Evolutionary conservation across 1,140 invertebrate genomes (phyloP).

Genomic region (Harpegnathos saltator): DNA sequence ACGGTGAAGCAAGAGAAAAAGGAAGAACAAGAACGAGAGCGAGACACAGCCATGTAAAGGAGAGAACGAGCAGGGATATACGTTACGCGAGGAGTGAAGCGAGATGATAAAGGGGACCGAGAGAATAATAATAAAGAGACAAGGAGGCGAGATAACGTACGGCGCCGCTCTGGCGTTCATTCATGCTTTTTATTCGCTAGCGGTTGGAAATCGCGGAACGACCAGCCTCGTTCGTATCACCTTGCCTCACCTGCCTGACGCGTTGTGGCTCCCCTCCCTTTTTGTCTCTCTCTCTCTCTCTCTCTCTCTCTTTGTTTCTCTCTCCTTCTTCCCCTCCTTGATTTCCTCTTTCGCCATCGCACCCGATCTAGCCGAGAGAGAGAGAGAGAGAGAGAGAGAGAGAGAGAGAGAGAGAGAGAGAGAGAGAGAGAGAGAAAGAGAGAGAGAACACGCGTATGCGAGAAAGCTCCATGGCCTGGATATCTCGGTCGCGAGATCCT

Average conservation of each 20-base stretch:
- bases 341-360: neutral
- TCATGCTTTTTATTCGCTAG: conserved; percentile 80
- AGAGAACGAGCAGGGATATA: conserved; percentile 48
- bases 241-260: conserved; percentile 59
- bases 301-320: neutral
- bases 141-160: conserved; percentile 75
- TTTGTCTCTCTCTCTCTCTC: conserved; percentile 9
- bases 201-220: conserved; percentile 46
- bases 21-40: conserved; percentile 32
- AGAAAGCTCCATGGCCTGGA: conserved; percentile 30
- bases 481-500: conserved; percentile 32
- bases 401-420: too few relatives aligned
- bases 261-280: conserved; percentile 37
- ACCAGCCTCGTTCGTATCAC: conserved; percentile 40
- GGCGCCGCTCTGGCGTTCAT: conserved; percentile 78
- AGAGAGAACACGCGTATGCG: neutral
- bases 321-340: neutral
- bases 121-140: conserved; percentile 77
- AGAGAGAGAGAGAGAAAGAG: too few relatives aligned
- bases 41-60: conserved; percentile 31
- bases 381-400: too few relatives aligned
- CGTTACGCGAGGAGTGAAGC: conserved; percentile 43
- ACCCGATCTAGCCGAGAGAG: too few relatives aligned
- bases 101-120: conserved; percentile 60
- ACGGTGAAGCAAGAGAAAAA: conserved; percentile 16